These are phyloP conservation scores for Thamnophis elegans DNA, from an alignment of 2,797 vertebrate genomes.

Conservation along the genomic window DNA sequence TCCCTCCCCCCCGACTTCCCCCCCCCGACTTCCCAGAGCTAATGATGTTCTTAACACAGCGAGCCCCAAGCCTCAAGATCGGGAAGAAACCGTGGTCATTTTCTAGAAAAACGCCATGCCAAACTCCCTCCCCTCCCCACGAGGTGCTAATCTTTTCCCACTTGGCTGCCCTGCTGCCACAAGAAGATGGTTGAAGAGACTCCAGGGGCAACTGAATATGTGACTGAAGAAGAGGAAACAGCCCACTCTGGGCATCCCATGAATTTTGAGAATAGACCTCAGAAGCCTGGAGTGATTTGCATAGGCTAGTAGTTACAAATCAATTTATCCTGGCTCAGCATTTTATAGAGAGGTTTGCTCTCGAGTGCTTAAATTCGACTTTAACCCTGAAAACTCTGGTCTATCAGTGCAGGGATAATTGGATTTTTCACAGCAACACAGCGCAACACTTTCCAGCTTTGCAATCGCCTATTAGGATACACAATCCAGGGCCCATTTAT, in stretches of 20 bases:
- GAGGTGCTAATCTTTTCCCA: neutral
- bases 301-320: neutral
- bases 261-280: neutral
- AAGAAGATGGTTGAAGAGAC: neutral
- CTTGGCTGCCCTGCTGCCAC: neutral
- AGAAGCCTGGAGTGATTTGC: neutral
- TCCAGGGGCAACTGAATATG: neutral
- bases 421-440: neutral
- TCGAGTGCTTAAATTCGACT: slow-evolving; percentile 18
- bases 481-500: neutral
- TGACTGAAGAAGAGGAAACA: neutral
- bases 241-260: neutral
- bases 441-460: neutral
- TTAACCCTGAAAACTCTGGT: neutral
- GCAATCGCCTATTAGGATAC: slow-evolving; percentile 23
- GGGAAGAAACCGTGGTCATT: neutral
- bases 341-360: slow-evolving; percentile 11
- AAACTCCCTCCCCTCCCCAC: neutral
- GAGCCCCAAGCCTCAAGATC: neutral
- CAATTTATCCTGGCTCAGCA: neutral
- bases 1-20: no score
- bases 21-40: no score
- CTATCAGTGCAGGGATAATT: neutral
- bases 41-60: neutral
- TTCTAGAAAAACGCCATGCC: neutral